Base-by-base conservation (phyloP, 2,113 vertebrate species). In the Cepphus grylle region DNA sequence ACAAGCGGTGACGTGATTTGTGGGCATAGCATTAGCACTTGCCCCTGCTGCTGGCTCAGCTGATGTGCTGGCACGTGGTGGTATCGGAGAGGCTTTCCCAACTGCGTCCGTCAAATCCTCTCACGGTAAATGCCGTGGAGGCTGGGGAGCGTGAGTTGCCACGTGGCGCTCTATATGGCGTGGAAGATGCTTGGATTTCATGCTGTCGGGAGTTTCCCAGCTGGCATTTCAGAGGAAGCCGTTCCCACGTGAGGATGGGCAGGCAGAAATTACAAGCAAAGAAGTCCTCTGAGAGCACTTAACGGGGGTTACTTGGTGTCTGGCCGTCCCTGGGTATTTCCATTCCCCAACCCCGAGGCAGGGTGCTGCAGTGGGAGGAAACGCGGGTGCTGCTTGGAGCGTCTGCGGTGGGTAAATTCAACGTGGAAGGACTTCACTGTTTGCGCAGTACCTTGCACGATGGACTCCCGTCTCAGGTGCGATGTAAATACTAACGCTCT, bases 321-420 rank as follows among this genome's bases (percentile, higher is more conserved):
- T 72, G 91, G 10, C 49, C 87, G 56, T 80, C 32, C 90, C 66
- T 43, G 65, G 73, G 30, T 32, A 2, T 72, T 50, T 23, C 62
- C 12, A 0, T 11, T 81, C 34, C 29, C n/a, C n/a, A n/a, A n/a
- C 61, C 0, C 10, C 23, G 90, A 14, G 0, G 1, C 0, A 1
- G 38, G 22, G 62, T 1, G 59, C 47, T 63, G 59, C 2, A 1
- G 3, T 10, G 80, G 55, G 67, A n/a, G 11, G n/a, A 1, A 3
- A 25, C 1, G 16, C 43, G 4, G 34, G 19, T 5, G 67, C 81
- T 62, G 42, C 58, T 23, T 18, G 63, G 27, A 20, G 27, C 0
- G 42, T 19, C 67, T 47, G 79, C 3, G 14, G 15, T 18, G 55
- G 29, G 21, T 15, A 7, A 49, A n/a, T 34, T 61, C 66, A 12